Percentiles rank a stretch among this genome's conserved stretches.
Conservation (phyloP, 2,113 vertebrate species). For the Eptesicus fuscus region DNA sequence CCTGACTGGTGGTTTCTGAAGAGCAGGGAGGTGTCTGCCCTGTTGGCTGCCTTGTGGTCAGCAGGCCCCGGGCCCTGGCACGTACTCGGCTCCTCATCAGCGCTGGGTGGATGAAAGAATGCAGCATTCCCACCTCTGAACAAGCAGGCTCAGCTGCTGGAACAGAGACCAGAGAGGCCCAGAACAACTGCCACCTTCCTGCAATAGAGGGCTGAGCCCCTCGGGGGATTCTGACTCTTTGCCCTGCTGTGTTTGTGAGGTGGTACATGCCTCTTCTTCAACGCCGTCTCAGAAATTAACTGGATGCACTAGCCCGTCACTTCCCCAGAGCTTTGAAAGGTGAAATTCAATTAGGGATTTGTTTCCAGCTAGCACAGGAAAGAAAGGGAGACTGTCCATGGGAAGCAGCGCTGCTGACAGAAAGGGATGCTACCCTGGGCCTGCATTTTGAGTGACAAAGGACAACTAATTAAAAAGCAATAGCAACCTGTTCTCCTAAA, state of each 20-base stretch:
- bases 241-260: not conserved
- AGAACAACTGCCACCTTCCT: not conserved
- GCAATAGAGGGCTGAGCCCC: fast-evolving
- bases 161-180: not conserved
- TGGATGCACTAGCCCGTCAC: not conserved
- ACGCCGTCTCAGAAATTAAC: not conserved
- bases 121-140: too few species aligned
- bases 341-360: conserved; percentile 48
- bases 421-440: not conserved
- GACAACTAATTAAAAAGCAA: not conserved
- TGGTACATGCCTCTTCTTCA: not conserved
- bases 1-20: not conserved
- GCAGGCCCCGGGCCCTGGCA: not conserved
- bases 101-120: not conserved
- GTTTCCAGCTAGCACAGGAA: not conserved
- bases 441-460: not conserved
- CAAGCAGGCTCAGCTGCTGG: not conserved
- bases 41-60: too few species aligned
- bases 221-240: fast-evolving
- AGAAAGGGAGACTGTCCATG: not conserved
- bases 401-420: not conserved
- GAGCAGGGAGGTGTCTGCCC: not conserved
- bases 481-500: not conserved
- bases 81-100: fast-evolving
- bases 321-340: not conserved